These are phyloP conservation scores for Phyllopteryx taeniolatus DNA, from an alignment of 2,113 vertebrate genomes.

Conservation along the genomic window DNA sequence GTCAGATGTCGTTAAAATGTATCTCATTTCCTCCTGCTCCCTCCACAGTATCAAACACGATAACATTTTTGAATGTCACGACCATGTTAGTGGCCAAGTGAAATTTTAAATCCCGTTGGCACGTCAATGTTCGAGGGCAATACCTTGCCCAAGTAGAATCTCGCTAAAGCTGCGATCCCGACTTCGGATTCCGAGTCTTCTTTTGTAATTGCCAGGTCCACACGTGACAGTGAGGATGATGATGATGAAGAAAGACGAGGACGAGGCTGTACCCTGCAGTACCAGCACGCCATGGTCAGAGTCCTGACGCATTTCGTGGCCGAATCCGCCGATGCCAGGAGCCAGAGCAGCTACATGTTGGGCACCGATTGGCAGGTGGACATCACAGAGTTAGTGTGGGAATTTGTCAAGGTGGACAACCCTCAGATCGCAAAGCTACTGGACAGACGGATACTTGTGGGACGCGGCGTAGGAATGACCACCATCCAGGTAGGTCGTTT, in stretches of 20 bases:
- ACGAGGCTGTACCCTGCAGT: constrained; percentile 86
- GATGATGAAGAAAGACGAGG: constrained; percentile 87
- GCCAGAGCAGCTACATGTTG: constrained; percentile 82
- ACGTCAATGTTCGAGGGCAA: not conserved
- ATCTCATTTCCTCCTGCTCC: not conserved
- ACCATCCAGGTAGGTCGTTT: constrained; percentile 82
- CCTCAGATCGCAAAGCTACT: constrained; percentile 81
- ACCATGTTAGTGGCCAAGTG: not conserved
- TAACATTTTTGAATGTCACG: not conserved
- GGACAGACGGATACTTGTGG: constrained; percentile 81
- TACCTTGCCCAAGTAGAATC: not conserved
- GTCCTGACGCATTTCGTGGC: constrained; percentile 92
- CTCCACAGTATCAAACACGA: not conserved
- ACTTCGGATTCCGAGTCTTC: not conserved
- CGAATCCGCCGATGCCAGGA: constrained; percentile 77
- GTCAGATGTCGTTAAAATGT: constrained; percentile 5
- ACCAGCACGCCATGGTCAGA: constrained; percentile 87
- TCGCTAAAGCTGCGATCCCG: not conserved
- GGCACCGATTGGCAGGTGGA: constrained; percentile 90
- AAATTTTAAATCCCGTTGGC: not conserved
- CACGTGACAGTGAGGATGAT: constrained; percentile 90
- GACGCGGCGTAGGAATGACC: constrained; percentile 87
- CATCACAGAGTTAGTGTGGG: constrained; percentile 86
- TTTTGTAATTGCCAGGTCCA: constrained; percentile 68
- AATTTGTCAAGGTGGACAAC: constrained; percentile 90